These are phyloP conservation scores for Amphimallon solstitiale DNA, from an alignment of 2,888 invertebrate species.

Conservation along the genomic window DNA sequence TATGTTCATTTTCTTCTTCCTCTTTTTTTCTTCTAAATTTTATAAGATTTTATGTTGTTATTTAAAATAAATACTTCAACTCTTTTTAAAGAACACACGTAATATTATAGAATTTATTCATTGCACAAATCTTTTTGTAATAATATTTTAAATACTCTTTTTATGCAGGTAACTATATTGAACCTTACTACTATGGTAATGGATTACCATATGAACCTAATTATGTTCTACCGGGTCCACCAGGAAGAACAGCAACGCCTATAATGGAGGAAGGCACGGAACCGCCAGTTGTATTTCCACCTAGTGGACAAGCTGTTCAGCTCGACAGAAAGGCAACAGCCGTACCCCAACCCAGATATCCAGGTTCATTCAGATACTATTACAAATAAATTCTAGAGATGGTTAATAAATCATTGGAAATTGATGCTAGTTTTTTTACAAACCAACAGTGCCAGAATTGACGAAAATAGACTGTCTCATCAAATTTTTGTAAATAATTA, in stretches of 20 bases:
- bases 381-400: not conserved
- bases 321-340: conserved; percentile 8
- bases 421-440: conserved; percentile 16
- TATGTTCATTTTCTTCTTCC: no score
- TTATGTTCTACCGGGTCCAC: not conserved
- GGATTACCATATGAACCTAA: conserved; percentile 3
- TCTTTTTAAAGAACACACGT: no score
- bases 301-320: conserved; percentile 5
- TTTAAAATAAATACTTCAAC: no score
- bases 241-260: conserved; percentile 9
- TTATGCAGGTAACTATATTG: conserved; percentile 15
- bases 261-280: conserved; percentile 22
- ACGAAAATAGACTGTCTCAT: conserved; percentile 11
- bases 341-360: not conserved
- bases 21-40: no score
- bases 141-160: not conserved
- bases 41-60: no score
- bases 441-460: not conserved
- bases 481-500: not conserved
- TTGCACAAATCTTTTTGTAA: not conserved
- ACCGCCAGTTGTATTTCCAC: conserved; percentile 15
- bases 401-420: conserved; percentile 25
- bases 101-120: not conserved
- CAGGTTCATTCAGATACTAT: no score
- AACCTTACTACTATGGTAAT: not conserved